phyloP scores from a whole-genome alignment of 2,888 invertebrate genomes.

The Taphrorychus bicolor region DNA sequence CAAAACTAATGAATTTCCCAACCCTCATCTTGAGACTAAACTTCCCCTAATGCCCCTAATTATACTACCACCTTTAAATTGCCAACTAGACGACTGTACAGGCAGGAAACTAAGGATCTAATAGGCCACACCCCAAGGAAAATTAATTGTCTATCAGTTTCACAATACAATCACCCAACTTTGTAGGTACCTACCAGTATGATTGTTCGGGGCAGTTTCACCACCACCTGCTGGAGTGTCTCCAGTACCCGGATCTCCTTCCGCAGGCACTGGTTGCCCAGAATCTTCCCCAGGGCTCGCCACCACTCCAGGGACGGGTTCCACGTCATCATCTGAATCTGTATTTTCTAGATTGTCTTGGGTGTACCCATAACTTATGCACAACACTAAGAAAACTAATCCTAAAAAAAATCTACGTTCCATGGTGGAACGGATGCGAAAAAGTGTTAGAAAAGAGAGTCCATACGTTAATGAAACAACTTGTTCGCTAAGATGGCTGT shows the following conservation, averaged over 20 bases:
- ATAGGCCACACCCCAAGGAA: conserved; percentile 9
- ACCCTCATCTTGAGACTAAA: too few relatives aligned
- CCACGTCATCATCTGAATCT: conserved; percentile 34
- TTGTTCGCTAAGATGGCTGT: conserved; percentile 26
- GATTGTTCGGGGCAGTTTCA: background rate
- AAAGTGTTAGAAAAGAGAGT: conserved; percentile 1
- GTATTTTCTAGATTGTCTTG: conserved; percentile 1
- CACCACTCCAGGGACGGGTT: conserved; percentile 33
- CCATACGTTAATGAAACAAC: conserved; percentile 19
- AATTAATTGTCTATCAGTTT: conserved; percentile 23
- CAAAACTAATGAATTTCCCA: background rate
- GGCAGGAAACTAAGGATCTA: background rate
- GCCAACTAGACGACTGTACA: too few relatives aligned
- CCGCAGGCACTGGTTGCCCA: conserved; percentile 35
- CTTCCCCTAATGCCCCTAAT: too few relatives aligned
- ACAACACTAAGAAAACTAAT: conserved; percentile 22
- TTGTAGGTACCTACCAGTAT: conserved; percentile 13
- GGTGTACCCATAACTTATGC: background rate
- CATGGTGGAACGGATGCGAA: conserved; percentile 22
- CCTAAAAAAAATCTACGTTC: conserved; percentile 25
- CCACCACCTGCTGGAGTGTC: background rate
- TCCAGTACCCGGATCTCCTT: conserved; percentile 13
- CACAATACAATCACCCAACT: conserved; percentile 1
- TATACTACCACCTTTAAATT: too few relatives aligned
- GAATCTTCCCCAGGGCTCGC: conserved; percentile 15